These are phyloP conservation scores for Synergus japonicus DNA, from an alignment of 2,888 invertebrate genomes.

Conservation along the genomic window DNA sequence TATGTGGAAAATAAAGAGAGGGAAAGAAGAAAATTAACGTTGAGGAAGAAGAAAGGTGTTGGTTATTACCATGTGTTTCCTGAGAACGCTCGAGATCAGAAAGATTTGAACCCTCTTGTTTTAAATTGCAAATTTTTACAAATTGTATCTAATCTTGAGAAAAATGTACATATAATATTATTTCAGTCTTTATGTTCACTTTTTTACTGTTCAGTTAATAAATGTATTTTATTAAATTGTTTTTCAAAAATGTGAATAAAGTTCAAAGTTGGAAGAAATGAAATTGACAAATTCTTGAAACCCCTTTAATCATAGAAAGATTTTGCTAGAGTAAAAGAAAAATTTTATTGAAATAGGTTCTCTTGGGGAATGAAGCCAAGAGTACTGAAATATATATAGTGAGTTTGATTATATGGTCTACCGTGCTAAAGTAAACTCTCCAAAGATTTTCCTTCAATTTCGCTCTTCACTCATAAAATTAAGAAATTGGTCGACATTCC, in stretches of 20 bases:
- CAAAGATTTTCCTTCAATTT: not conserved
- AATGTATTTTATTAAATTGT: not conserved
- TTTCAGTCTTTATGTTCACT: not conserved
- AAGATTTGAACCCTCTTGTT: not conserved
- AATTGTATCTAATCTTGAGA: not conserved
- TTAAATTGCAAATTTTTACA: not conserved
- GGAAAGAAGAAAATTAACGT: not conserved
- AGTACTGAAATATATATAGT: not conserved
- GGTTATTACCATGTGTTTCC: not conserved
- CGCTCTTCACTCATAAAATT: not conserved
- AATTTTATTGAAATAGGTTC: slow-evolving; percentile 1
- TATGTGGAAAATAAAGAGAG: not conserved
- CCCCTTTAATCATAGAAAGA: not conserved
- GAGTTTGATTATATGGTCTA: not conserved
- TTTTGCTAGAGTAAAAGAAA: not conserved
- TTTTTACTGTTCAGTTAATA: not conserved
- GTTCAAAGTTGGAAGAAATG: not conserved
- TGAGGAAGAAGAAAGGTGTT: not conserved
- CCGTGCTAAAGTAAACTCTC: not conserved
- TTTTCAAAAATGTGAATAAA: not conserved
- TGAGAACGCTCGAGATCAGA: not conserved
- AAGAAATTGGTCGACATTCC: not conserved
- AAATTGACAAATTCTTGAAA: slow-evolving; percentile 17
- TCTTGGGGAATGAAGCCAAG: slow-evolving; percentile 3
- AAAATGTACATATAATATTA: not conserved